Base-by-base conservation (phyloP, 2,113 vertebrate species). In the Anhinga anhinga region DNA sequence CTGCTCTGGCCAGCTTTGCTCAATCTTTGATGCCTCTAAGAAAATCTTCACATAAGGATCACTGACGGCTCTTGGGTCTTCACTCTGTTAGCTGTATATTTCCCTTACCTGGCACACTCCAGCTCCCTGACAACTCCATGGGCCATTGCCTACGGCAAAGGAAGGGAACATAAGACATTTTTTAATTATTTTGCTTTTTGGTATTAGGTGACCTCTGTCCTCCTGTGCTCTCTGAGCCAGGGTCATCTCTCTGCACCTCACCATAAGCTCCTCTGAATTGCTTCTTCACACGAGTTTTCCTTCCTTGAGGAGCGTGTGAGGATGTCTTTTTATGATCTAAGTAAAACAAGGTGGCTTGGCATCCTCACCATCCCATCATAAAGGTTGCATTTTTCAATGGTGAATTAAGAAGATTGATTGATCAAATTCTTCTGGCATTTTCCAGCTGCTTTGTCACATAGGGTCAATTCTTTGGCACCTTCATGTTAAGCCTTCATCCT, bases 341-440 rank as follows among this genome's bases (percentile, higher is more conserved):
- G 44, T 72, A 38, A 44, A 42, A 73, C 8, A 21, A 63, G 32
- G 74, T 52, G 27, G 21, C 32, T 38, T 95, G 79, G 74, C 53
- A 63, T 7, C 30, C 44, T 82, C 34, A 20, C 21, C 36, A 29
- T 42, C 66, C 69, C 4, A 1, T 36, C 80, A 71, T 25, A 52
- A 88, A 85, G 25, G 61, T 3, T 82, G 15, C 6, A 6, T 92
- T 92, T 84, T 55, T 77, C 71, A 92, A 34, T 10, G 45, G 45
- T 7, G 3, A 90, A 65, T 83, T 61, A 91, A 74, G 77, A 50
- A 80, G 80, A 82, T 5, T 36, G 62, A 86, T 66, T 77, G 74
- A 84, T 91, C 47, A 71, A 74, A 80, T 67, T 92, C 59, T 81
- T 61, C 56, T 77, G 62, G 74, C 82, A 85, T 96, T 93, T 93